Conservation (phyloP, 2,888 invertebrate genomes). For the Seira sanloemensis region DNA sequence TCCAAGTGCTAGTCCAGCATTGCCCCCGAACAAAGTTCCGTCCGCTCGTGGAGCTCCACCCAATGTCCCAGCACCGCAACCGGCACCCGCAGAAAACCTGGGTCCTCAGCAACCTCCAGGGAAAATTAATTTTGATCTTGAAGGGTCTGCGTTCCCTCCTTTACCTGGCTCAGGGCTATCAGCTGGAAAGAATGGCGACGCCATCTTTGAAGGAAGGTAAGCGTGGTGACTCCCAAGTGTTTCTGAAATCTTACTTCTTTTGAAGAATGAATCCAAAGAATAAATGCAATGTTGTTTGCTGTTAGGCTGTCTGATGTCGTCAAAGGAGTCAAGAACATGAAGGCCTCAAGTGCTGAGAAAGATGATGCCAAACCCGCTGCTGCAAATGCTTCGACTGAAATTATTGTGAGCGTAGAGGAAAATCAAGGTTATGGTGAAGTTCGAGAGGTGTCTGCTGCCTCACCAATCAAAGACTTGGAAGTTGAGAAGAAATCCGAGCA, state of each 20-base stretch:
- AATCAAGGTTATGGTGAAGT: slow-evolving; percentile 55
- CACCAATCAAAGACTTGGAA: slow-evolving; percentile 66
- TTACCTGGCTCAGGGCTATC: slow-evolving; percentile 81
- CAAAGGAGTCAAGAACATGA: slow-evolving; percentile 83
- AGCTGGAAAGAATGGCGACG: slow-evolving; percentile 70
- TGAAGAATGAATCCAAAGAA: not conserved
- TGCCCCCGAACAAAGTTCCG: slow-evolving; percentile 64
- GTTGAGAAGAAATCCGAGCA: slow-evolving; percentile 59
- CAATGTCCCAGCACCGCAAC: slow-evolving; percentile 54
- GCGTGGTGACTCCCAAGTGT: slow-evolving; percentile 53
- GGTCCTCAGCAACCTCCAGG: slow-evolving; percentile 30
- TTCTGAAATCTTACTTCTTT: slow-evolving; percentile 44
- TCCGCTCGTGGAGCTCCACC: slow-evolving; percentile 68
- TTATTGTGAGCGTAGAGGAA: slow-evolving; percentile 69
- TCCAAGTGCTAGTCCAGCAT: slow-evolving; percentile 42
- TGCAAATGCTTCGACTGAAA: slow-evolving; percentile 58
- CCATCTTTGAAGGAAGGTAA: slow-evolving; percentile 72
- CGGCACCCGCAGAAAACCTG: slow-evolving; percentile 12
- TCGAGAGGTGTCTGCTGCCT: slow-evolving; percentile 68
- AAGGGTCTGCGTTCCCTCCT: slow-evolving; percentile 87
- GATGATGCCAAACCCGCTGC: slow-evolving; percentile 57
- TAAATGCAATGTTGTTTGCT: not conserved
- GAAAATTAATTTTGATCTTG: slow-evolving; percentile 82
- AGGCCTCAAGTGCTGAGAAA: slow-evolving; percentile 73
- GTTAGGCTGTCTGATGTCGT: slow-evolving; percentile 86